These are phyloP conservation scores for Varecia variegata DNA, from an alignment of 2,797 vertebrate species.

Conservation along the genomic window DNA sequence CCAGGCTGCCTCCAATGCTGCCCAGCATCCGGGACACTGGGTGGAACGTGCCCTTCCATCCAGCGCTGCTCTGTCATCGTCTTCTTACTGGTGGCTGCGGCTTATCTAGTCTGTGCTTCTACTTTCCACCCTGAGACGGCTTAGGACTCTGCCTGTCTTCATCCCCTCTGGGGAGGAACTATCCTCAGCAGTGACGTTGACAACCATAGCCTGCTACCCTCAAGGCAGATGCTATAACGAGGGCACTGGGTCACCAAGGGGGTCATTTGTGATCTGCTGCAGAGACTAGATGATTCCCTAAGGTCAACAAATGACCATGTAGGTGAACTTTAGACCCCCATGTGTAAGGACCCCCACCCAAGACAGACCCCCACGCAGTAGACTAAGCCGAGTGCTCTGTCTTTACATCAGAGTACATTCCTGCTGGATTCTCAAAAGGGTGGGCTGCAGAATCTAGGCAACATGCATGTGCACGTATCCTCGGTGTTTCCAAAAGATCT, in stretches of 20 bases:
- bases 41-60: background rate
- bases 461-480: fast-evolving
- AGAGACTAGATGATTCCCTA: background rate
- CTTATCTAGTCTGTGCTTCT: background rate
- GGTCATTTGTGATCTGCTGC: background rate
- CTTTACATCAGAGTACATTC: background rate
- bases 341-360: background rate
- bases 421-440: background rate
- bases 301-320: background rate
- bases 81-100: background rate
- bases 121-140: background rate
- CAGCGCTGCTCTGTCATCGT: background rate
- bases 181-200: background rate
- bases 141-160: background rate
- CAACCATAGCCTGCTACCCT: background rate
- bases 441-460: background rate
- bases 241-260: background rate
- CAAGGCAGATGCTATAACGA: background rate
- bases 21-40: background rate
- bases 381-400: background rate
- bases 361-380: background rate
- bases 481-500: background rate
- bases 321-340: background rate
- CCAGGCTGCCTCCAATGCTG: background rate
- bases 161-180: background rate